Percentiles rank a stretch among this genome's conserved stretches.
Conservation (phyloP, 2,797 vertebrate species). For the Tangara arthus region DNA sequence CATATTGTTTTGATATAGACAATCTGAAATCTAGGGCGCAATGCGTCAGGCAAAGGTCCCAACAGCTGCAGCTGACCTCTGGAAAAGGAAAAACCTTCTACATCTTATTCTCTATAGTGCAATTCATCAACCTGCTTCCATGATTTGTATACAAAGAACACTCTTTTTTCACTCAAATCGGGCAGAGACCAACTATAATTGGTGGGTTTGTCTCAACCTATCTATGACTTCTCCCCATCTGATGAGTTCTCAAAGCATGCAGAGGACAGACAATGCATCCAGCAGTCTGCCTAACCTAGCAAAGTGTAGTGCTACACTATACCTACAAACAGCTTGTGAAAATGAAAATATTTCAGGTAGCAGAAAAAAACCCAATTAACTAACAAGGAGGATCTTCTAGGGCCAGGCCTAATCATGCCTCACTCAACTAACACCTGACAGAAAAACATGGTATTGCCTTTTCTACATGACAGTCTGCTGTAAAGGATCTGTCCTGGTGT, state of each 20-base stretch:
- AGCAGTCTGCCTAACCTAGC: neutral
- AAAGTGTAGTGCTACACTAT: neutral
- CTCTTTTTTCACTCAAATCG: neutral
- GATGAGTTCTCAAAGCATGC: neutral
- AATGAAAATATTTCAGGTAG: neutral
- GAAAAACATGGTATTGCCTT: neutral
- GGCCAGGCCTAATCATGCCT: neutral
- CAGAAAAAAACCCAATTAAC: neutral
- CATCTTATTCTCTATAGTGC: neutral
- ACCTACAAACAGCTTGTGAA: neutral
- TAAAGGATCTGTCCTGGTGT: neutral
- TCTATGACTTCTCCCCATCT: neutral
- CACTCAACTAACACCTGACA: neutral
- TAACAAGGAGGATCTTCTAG: neutral
- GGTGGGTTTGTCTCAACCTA: neutral
- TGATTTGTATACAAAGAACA: neutral
- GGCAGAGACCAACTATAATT: neutral
- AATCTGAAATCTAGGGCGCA: neutral
- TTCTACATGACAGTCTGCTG: neutral
- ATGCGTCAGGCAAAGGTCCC: neutral
- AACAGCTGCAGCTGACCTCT: neutral
- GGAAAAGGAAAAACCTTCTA: neutral
- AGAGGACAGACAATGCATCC: neutral
- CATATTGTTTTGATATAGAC: neutral
- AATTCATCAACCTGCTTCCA: neutral